Evolutionary conservation across 1,140 invertebrate species (phyloP).

Genomic region (Pomacea maculata): DNA sequence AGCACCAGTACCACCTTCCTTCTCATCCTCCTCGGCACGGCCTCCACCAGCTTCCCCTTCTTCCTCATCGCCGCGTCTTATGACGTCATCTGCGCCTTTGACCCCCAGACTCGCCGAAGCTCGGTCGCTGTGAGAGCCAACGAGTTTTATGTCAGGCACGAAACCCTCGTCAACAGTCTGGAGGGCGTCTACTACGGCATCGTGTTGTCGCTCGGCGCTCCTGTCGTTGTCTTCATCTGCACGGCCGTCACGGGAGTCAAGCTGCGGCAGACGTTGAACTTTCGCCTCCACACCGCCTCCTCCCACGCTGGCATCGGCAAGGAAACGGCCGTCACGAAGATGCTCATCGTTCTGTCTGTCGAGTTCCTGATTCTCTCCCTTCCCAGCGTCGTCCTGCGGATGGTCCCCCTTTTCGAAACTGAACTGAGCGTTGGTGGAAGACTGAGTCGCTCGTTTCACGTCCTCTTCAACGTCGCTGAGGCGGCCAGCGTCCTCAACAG

Average conservation of each 20-base stretch:
- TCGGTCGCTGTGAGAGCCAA: not conserved
- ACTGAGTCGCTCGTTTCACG: not conserved
- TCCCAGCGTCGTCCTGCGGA: not conserved
- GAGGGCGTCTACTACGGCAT: not conserved
- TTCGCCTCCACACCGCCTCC: not conserved
- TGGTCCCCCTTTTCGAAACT: not conserved
- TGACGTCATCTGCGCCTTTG: not conserved
- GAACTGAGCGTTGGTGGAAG: not conserved
- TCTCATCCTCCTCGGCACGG: not conserved
- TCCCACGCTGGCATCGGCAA: not conserved
- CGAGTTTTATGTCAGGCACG: not conserved
- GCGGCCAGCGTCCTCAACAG: no score
- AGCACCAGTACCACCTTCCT: not conserved
- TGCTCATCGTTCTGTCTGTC: slow-evolving; percentile 1
- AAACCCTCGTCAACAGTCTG: not conserved
- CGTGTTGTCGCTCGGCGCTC: not conserved
- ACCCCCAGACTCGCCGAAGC: not conserved
- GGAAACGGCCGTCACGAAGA: not conserved
- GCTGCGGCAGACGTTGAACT: not conserved
- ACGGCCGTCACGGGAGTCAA: not conserved
- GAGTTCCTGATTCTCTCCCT: not conserved
- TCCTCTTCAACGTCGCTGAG: not conserved
- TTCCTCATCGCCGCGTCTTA: not conserved
- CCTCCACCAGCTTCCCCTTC: not conserved
- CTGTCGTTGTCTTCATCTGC: not conserved